Evolutionary conservation across 2,797 vertebrate species (phyloP).

Genomic region (Melanotaenia maccullochi): DNA sequence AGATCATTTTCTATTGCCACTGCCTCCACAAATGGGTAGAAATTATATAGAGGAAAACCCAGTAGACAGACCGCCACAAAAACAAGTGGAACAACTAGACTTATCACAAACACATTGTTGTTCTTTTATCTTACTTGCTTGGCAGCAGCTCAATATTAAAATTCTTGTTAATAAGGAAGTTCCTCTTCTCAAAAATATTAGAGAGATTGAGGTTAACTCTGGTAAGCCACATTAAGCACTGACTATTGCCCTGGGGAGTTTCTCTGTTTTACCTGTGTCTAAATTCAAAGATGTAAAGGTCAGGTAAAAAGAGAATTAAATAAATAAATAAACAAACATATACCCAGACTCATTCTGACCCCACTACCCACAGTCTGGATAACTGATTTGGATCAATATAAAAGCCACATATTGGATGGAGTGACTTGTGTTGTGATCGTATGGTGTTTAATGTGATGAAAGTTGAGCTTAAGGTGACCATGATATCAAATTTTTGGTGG

Average conservation of each 20-base stretch:
- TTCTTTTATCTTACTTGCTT: background rate
- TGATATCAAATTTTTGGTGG: background rate
- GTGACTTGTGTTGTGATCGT: background rate
- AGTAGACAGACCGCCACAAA: background rate
- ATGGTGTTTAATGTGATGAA: background rate
- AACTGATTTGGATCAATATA: background rate
- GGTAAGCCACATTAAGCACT: background rate
- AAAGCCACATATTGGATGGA: background rate
- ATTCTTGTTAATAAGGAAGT: background rate
- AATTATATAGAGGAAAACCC: conserved; percentile 1
- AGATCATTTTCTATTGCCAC: conserved; percentile 57
- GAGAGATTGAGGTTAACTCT: background rate
- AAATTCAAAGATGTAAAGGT: background rate
- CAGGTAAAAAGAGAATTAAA: background rate
- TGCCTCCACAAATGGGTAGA: conserved; percentile 21
- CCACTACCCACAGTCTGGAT: background rate
- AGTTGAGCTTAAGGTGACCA: background rate
- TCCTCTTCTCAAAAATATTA: background rate
- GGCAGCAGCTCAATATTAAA: background rate
- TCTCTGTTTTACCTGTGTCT: background rate
- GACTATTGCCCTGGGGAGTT: conserved; percentile 2
- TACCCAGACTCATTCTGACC: background rate
- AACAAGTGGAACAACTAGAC: background rate
- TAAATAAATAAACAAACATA: background rate
- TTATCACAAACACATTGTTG: background rate